Base-by-base conservation (phyloP, 2,113 vertebrate genomes). In the Calyptomena viridis region DNA sequence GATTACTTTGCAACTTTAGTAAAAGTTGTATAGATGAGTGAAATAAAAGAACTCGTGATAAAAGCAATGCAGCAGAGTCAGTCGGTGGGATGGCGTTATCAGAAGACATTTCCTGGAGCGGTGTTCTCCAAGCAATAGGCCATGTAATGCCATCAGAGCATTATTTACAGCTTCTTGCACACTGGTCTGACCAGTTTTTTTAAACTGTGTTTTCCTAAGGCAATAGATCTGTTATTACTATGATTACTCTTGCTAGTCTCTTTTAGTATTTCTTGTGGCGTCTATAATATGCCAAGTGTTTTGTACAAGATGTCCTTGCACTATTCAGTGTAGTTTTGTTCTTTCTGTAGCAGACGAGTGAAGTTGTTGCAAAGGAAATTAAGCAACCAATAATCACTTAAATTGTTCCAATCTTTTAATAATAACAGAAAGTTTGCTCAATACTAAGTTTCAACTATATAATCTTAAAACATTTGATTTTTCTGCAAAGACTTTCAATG, bases 121-220 rank as follows among this genome's bases (percentile, higher is more conserved):
- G 31, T 79, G 53, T 66, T 92, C 52, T 96, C 73, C 6, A 3
- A 92, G 88, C 76, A 96, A 86, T 92, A 92, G 72, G 88, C 89
- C 90, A 86, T 86, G 85, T 95, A 96, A 96, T 93, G 68, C 83
- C 79, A 89, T 95, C 90, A 93, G 53, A 76, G 66, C 68, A 79
- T 94, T 96, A 95, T 87, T 96, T 93, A 95, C 90, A 95, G 83
- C 52, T 93, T 60, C 52, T 93, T 92, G 88, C 82, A 93, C 90
- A 56, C 64, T 94, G 68, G 31, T 74, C 73, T 90, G 90, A 84
- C 83, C 90, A 96, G 68, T 91, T 92, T 90, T 90, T 91, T 93
- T 96, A 95, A 96, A 93, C 90, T 81, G 59, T 87, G 27, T 71
- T 91, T 95, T 94, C 94, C 93, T 95, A 92, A 94, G 88, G 90